phyloP scores from a whole-genome alignment of 2,888 invertebrate species.

The Caenorhabditis macrosperma region DNA sequence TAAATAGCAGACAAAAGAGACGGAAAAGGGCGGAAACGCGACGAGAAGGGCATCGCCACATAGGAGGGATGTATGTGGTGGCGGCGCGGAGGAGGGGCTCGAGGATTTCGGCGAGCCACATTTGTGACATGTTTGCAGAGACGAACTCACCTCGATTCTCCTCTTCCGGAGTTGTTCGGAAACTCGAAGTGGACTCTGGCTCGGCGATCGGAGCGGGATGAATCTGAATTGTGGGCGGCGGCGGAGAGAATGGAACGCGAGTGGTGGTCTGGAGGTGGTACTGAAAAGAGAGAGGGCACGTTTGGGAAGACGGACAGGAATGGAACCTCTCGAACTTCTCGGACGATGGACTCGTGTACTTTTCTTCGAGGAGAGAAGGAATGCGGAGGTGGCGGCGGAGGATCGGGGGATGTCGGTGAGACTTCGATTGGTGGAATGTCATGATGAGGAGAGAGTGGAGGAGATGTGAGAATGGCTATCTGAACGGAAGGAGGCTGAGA shows the following conservation, averaged over 20 bases:
- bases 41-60: conserved; percentile 37
- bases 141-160: conserved; percentile 40
- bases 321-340: conserved; percentile 52
- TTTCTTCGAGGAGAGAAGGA: conserved; percentile 43
- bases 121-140: conserved; percentile 57
- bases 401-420: conserved; percentile 22
- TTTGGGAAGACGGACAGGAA: not conserved
- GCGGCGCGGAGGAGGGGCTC: not conserved
- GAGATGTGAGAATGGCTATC: conserved; percentile 55
- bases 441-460: conserved; percentile 52
- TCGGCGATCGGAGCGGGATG: conserved; percentile 63
- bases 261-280: conserved; percentile 36
- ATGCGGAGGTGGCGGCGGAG: conserved; percentile 34
- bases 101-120: conserved; percentile 13
- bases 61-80: conserved; percentile 1
- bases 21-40: conserved; percentile 36
- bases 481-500: not conserved
- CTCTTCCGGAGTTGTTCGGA: conserved; percentile 47
- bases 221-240: conserved; percentile 38
- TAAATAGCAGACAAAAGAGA: conserved; percentile 33
- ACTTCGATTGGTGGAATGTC: conserved; percentile 26
- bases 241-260: conserved; percentile 30
- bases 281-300: conserved; percentile 17
- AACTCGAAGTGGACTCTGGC: conserved; percentile 63
- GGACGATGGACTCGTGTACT: conserved; percentile 58